These are phyloP conservation scores for Agonum fuliginosum DNA, from an alignment of 2,888 invertebrate genomes.

Conservation along the genomic window DNA sequence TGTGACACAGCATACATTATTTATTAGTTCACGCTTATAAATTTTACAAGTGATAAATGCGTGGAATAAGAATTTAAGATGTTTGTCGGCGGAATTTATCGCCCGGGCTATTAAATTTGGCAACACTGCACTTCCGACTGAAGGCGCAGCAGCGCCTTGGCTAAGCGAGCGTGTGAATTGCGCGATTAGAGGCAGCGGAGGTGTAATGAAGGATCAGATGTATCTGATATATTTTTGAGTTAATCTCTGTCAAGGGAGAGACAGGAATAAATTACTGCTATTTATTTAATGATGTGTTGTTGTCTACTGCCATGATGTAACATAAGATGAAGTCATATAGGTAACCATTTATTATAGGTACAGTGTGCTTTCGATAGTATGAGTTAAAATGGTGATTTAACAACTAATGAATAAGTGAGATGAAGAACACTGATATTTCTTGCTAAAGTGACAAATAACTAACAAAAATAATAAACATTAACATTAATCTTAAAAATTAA, in stretches of 20 bases:
- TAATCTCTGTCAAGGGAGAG: constrained; percentile 10
- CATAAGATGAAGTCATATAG: not conserved
- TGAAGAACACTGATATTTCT: too few relatives aligned
- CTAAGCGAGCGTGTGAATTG: constrained; percentile 29
- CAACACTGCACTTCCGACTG: constrained; percentile 26
- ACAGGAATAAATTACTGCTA: constrained; percentile 6
- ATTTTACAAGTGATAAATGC: constrained; percentile 35
- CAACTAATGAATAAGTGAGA: too few relatives aligned
- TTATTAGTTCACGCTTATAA: constrained; percentile 33
- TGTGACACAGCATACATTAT: constrained; percentile 15
- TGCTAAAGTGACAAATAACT: too few relatives aligned
- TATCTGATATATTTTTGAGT: constrained; percentile 27
- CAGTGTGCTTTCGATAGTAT: too few relatives aligned
- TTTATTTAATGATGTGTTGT: constrained; percentile 6
- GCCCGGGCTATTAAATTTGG: constrained; percentile 27
- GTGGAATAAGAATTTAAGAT: constrained; percentile 24
- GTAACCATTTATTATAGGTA: too few relatives aligned
- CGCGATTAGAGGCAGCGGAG: constrained; percentile 14
- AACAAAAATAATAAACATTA: too few relatives aligned
- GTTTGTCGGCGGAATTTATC: constrained; percentile 9
- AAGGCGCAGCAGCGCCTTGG: not conserved
- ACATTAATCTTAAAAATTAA: too few relatives aligned
- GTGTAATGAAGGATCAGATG: constrained; percentile 2
- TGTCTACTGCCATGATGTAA: not conserved
- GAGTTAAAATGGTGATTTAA: too few relatives aligned